phyloP scores from a whole-genome alignment of 2,113 vertebrate species.

The Rhinichthys klamathensis region DNA sequence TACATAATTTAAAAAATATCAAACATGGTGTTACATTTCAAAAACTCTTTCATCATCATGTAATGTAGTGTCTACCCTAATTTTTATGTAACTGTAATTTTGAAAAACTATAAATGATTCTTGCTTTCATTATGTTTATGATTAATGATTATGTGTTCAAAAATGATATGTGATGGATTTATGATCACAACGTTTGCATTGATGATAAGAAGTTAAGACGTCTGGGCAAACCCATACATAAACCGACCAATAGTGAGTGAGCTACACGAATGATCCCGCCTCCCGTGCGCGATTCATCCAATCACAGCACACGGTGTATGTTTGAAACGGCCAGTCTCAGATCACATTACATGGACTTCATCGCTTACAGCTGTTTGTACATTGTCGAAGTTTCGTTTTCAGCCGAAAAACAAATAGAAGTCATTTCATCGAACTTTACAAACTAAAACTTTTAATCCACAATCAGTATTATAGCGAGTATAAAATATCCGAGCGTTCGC shows the following conservation, averaged over 20 bases:
- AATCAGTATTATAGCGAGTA: neutral
- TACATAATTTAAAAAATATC: neutral
- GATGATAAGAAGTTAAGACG: neutral
- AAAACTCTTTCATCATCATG: neutral
- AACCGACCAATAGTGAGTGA: neutral
- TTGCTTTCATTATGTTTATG: neutral
- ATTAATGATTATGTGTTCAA: neutral
- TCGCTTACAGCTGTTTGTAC: neutral
- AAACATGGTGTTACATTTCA: neutral
- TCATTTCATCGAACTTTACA: neutral
- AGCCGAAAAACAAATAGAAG: neutral
- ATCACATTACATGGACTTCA: neutral
- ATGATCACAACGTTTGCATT: neutral
- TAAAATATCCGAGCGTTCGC: neutral
- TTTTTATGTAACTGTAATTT: too few species aligned
- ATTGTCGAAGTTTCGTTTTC: constrained; percentile 3
- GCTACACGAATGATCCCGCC: constrained; percentile 22
- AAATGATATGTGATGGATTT: neutral
- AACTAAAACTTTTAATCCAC: neutral
- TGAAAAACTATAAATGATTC: neutral
- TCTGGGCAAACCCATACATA: neutral
- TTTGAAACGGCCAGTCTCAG: constrained; percentile 21
- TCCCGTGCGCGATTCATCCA: neutral
- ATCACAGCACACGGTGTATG: constrained; percentile 17
- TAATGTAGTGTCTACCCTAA: neutral